Evolutionary conservation across 92 coral and sea anemone species (phyloP), one percentile per base, ranked within the genome.

Genomic region (Actinostola sp.): DNA sequence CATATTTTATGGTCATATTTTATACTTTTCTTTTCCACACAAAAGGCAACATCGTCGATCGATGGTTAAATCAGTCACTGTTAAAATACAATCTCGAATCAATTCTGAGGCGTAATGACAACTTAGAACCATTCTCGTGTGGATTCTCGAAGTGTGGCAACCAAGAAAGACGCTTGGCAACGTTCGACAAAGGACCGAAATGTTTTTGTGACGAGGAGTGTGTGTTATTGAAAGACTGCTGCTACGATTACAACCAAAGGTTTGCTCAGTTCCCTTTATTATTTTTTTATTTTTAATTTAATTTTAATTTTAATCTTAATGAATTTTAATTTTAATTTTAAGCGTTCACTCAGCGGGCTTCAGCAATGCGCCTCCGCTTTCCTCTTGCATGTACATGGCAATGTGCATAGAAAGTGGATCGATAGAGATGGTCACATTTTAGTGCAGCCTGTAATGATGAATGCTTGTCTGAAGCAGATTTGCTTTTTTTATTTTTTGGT

Each of bases 121-220:
- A 42, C 38, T 19, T 49, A 28, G 31, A 31, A 1, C 6, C 42
- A 8, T 68, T 50, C 58, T 19, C 62, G 0, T 68, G 74, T 52
- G 74, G 58, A 11, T 0, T 30, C 39, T 43, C 45, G 24, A 52
- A 62, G 6, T 68, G 74, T 19, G 62, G 49, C 3, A 68, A 68
- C 7, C 31, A 68, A 31, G 62, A 68, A 48, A 29, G 41, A 29
- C 44, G 30, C 9, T 49, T 38, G 57, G 5, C 7, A 26, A 52
- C 61, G 43, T 68, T 50, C 17, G n/a, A 25, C 0, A 41, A 49
- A 12, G 61, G 42, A 59, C 72, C 79, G 0, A 61, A n/a, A 45
- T 75, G 79, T 17, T 81, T 53, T 59, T 84, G 84, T 45, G 82
- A 86, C 39, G 25, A 46, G 30, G 39, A 46, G 2, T 86, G 82